Evolutionary conservation across 2,113 vertebrate genomes (phyloP), one percentile per base, ranked within the genome.

Genomic region (Bos javanicus): DNA sequence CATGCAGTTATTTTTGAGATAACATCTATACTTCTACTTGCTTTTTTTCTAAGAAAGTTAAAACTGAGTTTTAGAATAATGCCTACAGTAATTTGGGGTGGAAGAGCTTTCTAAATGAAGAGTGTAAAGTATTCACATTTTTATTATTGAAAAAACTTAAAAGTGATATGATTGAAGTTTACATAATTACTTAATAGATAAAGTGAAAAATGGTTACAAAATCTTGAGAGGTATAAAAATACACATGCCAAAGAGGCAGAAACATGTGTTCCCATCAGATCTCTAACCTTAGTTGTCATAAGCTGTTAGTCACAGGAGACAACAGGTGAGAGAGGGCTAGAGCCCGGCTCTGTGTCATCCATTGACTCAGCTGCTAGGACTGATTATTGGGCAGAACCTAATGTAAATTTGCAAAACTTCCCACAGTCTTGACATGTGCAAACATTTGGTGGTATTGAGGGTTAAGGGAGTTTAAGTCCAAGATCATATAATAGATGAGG

Each of bases 21-120:
- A 56, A 74, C 50, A 50, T 76, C 28, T 85, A 36, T 4, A 88
- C 2, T 88, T 91, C 74, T 94, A 39, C 50, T 83, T 93, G 52
- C 21, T 96, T 81, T 89, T 2, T 82, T 90, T 0, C 7, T 86
- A 81, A 57, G 25, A 21, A 87, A 78, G 6, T 88, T 84, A 78
- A 89, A 87, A 88, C 17, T 96, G 43, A 57, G 17, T 94, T 92
- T 90, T 87, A 87, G 56, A 87, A 36, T 96, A 91, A 91, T 87
- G 21, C 19, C 30, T 87, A 5, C 52, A n/a, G 33, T 96, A 83
- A 43, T 80, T 89, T 59, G 39, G 25, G 81, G 67, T 91, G 14
- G 15, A 87, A 87, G 60, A 67, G 1, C 71, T 76, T 95, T 97
- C 84, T 56, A 46, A 74, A 36, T 67, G 39, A 67, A 82, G 16